These are phyloP conservation scores for Carcinoscorpius rotundicauda DNA, from an alignment of 1,140 invertebrate species.

Conservation along the genomic window DNA sequence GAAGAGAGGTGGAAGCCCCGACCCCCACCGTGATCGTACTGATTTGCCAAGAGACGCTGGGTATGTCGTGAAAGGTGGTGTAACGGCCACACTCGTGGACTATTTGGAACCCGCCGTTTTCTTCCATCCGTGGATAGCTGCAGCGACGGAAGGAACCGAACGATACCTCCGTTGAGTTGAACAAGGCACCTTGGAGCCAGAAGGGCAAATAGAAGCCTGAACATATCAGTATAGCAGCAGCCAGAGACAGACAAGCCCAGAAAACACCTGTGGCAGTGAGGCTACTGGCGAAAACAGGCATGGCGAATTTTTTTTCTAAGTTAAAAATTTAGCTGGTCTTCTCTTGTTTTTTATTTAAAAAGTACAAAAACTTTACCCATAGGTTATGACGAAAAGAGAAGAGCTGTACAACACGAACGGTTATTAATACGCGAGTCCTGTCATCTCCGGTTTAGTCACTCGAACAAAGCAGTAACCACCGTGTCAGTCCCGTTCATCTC, in stretches of 20 bases:
- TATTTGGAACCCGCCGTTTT: slow-evolving; percentile 36
- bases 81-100: slow-evolving; percentile 54
- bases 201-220: slow-evolving; percentile 55
- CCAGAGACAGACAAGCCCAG: slow-evolving; percentile 49
- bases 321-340: no score
- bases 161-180: slow-evolving; percentile 39
- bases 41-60: slow-evolving; percentile 53
- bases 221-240: slow-evolving; percentile 45
- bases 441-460: no score
- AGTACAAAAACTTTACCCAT: no score
- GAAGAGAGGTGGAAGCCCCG: slow-evolving; percentile 46
- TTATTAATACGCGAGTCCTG: no score
- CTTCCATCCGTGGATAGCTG: slow-evolving; percentile 47
- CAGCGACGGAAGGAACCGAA: slow-evolving; percentile 55
- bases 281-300: slow-evolving; percentile 35
- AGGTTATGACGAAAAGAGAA: no score
- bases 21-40: slow-evolving; percentile 47
- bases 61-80: slow-evolving; percentile 53
- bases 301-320: not conserved
- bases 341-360: no score
- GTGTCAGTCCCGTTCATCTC: no score
- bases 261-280: slow-evolving; percentile 47
- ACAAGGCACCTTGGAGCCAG: slow-evolving; percentile 48
- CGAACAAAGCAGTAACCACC: no score
- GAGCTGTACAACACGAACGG: no score